Percentiles rank a stretch among this genome's conserved stretches.
These are phyloP conservation scores for Gouania willdenowi DNA, from an alignment of 2,797 vertebrate genomes.

Conservation along the genomic window DNA sequence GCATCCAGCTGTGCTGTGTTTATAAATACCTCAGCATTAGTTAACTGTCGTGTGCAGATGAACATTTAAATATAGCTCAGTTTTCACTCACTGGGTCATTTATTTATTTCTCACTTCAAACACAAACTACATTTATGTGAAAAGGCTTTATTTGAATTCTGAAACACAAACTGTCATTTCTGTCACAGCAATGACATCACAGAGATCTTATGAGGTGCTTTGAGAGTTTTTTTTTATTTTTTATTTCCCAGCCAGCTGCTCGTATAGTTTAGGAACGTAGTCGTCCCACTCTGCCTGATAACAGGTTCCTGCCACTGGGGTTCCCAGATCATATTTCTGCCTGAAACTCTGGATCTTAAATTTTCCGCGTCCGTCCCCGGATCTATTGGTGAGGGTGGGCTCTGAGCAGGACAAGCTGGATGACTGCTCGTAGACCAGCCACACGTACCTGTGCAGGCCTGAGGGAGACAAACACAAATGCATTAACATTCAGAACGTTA, in stretches of 20 bases:
- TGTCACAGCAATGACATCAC: too few relatives aligned
- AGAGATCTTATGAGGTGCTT: neutral
- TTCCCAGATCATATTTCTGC: conserved; percentile 82
- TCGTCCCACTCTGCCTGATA: conserved; percentile 96
- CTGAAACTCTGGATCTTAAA: conserved; percentile 87
- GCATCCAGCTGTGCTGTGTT: too few relatives aligned
- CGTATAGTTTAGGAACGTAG: conserved; percentile 92
- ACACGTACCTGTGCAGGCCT: conserved; percentile 96
- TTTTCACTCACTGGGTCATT: too few relatives aligned
- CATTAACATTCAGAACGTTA: too few relatives aligned
- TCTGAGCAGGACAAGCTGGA: conserved; percentile 79
- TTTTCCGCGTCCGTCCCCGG: conserved; percentile 82
- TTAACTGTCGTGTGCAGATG: too few relatives aligned
- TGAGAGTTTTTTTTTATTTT: conserved; percentile 11
- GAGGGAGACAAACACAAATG: neutral
- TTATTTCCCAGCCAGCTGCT: conserved; percentile 90
- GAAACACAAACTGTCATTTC: too few relatives aligned
- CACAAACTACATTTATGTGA: too few relatives aligned
- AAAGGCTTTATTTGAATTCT: too few relatives aligned
- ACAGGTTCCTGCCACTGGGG: conserved; percentile 85
- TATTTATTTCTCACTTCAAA: too few relatives aligned
- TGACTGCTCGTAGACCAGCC: conserved; percentile 92
- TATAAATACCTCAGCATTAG: too few relatives aligned
- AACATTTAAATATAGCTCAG: neutral
- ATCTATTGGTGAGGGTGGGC: conserved; percentile 82